A percentile compares a stretch with the other conserved stretches of the same genome.
Evolutionary conservation across 2,113 vertebrate species (phyloP).

Genomic region (Aspiorhynchus laticeps): DNA sequence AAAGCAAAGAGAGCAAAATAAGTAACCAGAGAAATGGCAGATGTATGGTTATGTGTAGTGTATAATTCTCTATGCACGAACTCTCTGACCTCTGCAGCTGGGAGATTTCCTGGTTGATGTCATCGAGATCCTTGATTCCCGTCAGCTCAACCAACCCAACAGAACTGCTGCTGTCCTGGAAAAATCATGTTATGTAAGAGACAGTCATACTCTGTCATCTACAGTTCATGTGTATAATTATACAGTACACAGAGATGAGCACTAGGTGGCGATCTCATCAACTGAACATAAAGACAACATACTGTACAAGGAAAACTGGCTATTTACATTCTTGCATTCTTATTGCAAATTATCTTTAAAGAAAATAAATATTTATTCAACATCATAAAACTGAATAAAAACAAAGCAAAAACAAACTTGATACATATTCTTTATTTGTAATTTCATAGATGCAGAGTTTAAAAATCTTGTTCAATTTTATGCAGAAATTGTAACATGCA

Average conservation of each 20-base stretch:
- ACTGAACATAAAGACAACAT: not conserved
- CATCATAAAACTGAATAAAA: not conserved
- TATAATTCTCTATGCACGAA: not conserved
- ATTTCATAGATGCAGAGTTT: too few relatives aligned
- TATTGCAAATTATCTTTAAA: not conserved
- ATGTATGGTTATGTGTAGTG: not conserved
- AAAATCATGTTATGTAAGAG: slow-evolving; percentile 41
- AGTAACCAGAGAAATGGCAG: not conserved
- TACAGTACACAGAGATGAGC: not conserved
- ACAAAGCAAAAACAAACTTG: not conserved
- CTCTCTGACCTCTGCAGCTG: slow-evolving; percentile 89
- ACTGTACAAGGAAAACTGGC: not conserved
- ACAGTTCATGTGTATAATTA: not conserved
- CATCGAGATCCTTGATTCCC: slow-evolving; percentile 93
- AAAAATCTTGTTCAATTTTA: too few relatives aligned
- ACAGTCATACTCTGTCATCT: not conserved
- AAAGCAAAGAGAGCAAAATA: not conserved
- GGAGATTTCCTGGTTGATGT: slow-evolving; percentile 92
- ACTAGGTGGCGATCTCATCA: not conserved
- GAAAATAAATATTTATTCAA: not conserved
- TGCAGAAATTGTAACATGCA: too few relatives aligned
- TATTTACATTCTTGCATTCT: not conserved
- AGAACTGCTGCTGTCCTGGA: slow-evolving; percentile 83
- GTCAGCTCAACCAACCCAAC: slow-evolving; percentile 85
- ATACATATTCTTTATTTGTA: too few relatives aligned